Conservation (phyloP, 2,797 vertebrate species). For the Paguma larvata region DNA sequence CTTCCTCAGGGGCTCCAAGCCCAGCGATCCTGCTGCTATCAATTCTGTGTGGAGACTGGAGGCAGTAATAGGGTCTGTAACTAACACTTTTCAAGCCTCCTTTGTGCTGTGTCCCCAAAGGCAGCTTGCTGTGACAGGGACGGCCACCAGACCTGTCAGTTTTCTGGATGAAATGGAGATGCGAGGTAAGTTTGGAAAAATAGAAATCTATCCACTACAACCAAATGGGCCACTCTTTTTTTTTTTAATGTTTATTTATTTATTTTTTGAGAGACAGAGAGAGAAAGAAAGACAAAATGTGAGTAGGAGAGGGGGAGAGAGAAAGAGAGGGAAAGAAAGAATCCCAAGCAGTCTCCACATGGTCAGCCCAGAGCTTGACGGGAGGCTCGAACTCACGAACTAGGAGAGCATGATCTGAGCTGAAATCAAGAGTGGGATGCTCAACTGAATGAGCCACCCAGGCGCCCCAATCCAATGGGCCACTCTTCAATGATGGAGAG, state of each 20-base stretch:
- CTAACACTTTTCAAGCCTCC: background rate
- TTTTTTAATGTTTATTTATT: too few species aligned
- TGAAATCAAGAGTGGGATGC: too few species aligned
- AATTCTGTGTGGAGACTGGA: background rate
- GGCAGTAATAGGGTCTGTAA: background rate
- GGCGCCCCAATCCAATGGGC: background rate
- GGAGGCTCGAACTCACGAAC: too few species aligned
- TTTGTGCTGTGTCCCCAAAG: background rate
- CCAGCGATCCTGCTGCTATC: background rate
- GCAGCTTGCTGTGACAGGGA: background rate
- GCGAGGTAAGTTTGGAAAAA: constrained; percentile 15
- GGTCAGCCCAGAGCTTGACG: too few species aligned
- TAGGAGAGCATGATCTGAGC: too few species aligned
- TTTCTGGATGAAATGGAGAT: background rate
- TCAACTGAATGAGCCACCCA: too few species aligned
- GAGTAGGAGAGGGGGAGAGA: too few species aligned
- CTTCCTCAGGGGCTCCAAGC: background rate
- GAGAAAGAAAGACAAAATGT: too few species aligned
- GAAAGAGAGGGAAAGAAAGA: too few species aligned
- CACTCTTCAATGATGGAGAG: background rate
- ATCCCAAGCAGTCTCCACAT: too few species aligned
- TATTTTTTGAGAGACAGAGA: too few species aligned
- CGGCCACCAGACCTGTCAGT: background rate
- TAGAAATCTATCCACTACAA: background rate
- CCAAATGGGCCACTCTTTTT: background rate